Evolutionary conservation across 1,140 invertebrate genomes (phyloP).

Genomic region (Anagrus nilaparvatae): DNA sequence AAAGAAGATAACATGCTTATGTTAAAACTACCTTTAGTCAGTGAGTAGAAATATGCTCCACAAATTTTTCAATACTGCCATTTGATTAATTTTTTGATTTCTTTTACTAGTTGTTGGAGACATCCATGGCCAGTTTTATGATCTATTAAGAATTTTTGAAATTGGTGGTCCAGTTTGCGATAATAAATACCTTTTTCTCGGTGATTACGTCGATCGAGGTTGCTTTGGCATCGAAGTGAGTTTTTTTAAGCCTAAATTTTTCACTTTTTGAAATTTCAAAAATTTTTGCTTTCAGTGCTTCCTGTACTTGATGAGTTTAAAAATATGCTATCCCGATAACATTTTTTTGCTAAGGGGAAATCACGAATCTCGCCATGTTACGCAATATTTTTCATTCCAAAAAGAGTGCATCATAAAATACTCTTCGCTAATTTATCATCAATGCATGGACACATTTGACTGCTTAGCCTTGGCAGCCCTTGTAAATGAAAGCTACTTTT

Average conservation of each 20-base stretch:
- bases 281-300: slow-evolving; percentile 73
- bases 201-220: slow-evolving; percentile 99
- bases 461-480: slow-evolving; percentile 97
- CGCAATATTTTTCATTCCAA: slow-evolving; percentile 99
- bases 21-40: slow-evolving; percentile 98
- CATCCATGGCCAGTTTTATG: slow-evolving; percentile 99
- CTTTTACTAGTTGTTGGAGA: slow-evolving; percentile 86
- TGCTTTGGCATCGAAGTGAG: slow-evolving; percentile 99
- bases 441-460: slow-evolving; percentile 99
- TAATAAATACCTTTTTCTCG: slow-evolving; percentile 99
- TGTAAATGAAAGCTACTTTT: slow-evolving; percentile 99
- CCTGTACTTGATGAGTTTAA: slow-evolving; percentile 97
- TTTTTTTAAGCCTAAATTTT: slow-evolving; percentile 16
- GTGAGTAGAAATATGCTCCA: slow-evolving; percentile 42
- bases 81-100: too few relatives aligned
- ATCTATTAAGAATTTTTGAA: slow-evolving; percentile 99
- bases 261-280: too few relatives aligned
- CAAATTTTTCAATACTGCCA: too few relatives aligned
- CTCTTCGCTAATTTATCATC: slow-evolving; percentile 97
- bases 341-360: slow-evolving; percentile 98
- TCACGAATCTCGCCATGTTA: slow-evolving; percentile 99
- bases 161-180: slow-evolving; percentile 93
- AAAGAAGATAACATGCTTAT: slow-evolving; percentile 99
- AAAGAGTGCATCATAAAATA: slow-evolving; percentile 99
- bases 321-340: slow-evolving; percentile 96